Evolutionary conservation across 2,113 vertebrate genomes (phyloP).

Genomic region (Argyrosomus japonicus): DNA sequence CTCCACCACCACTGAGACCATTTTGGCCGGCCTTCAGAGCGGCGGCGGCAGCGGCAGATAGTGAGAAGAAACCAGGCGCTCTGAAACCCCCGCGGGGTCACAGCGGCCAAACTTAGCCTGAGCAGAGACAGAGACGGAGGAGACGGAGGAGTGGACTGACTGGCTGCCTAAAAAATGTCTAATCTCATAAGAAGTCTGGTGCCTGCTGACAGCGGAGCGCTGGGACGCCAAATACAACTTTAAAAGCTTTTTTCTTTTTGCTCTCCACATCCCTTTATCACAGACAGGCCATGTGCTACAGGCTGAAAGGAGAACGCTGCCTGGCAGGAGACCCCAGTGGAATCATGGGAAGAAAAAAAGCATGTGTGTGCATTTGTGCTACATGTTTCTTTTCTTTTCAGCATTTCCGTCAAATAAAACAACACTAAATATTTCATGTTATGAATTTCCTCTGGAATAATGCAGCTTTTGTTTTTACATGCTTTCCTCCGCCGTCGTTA

Average conservation of each 20-base stretch:
- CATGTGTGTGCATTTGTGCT: constrained; percentile 49
- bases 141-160: constrained; percentile 58
- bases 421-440: constrained; percentile 79
- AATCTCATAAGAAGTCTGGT: constrained; percentile 78
- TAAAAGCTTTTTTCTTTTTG: constrained; percentile 77
- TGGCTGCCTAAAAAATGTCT: constrained; percentile 74
- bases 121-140: constrained; percentile 46
- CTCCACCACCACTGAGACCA: neutral
- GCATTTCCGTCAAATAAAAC: constrained; percentile 74
- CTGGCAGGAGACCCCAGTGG: constrained; percentile 67
- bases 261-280: constrained; percentile 76
- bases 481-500: constrained; percentile 60
- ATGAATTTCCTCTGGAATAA: constrained; percentile 72
- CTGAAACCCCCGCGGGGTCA: constrained; percentile 33
- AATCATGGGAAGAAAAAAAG: constrained; percentile 53
- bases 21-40: constrained; percentile 50
- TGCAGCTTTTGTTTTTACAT: constrained; percentile 74
- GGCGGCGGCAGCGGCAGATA: constrained; percentile 42
- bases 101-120: constrained; percentile 44
- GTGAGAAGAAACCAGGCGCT: constrained; percentile 4
- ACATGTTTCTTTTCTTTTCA: constrained; percentile 62
- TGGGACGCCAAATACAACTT: constrained; percentile 71
- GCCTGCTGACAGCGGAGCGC: constrained; percentile 70
- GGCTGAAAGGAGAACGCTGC: constrained; percentile 61
- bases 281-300: constrained; percentile 67